A percentile compares a stretch with the other conserved stretches of the same genome.
phyloP scores from a whole-genome alignment of 2,888 invertebrate species.

The Rhagonycha fulva region DNA sequence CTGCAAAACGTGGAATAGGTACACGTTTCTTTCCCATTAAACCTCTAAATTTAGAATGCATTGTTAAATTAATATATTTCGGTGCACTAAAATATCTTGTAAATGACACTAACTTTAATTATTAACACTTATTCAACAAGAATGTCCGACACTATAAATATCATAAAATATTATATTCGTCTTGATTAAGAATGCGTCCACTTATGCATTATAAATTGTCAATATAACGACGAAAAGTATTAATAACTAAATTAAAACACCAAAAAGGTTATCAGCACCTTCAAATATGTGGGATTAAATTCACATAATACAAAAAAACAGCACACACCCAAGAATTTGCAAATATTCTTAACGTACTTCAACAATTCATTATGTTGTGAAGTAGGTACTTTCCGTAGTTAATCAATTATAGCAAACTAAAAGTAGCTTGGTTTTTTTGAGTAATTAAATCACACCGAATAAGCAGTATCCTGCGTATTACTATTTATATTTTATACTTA shows the following conservation, averaged over 20 bases:
- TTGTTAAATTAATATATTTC: neutral
- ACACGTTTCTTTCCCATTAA: constrained; percentile 33
- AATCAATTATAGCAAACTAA: no score
- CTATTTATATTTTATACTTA: neutral
- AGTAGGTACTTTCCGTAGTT: no score
- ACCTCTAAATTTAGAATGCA: constrained; percentile 13
- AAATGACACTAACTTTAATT: neutral
- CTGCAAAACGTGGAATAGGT: constrained; percentile 38
- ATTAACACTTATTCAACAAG: neutral
- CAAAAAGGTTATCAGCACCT: neutral
- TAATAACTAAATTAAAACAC: no score
- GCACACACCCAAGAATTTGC: neutral
- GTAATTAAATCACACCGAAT: neutral
- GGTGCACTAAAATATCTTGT: neutral
- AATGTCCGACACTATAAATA: no score
- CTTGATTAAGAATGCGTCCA: no score
- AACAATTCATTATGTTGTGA: neutral
- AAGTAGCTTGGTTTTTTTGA: no score
- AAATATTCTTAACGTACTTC: neutral
- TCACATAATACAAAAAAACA: neutral
- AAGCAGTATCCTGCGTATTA: neutral
- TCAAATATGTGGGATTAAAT: neutral
- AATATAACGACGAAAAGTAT: neutral
- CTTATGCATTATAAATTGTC: neutral
- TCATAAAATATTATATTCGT: no score